Base-by-base conservation (phyloP, 1,140 invertebrate genomes). In the Papilio polytes region DNA sequence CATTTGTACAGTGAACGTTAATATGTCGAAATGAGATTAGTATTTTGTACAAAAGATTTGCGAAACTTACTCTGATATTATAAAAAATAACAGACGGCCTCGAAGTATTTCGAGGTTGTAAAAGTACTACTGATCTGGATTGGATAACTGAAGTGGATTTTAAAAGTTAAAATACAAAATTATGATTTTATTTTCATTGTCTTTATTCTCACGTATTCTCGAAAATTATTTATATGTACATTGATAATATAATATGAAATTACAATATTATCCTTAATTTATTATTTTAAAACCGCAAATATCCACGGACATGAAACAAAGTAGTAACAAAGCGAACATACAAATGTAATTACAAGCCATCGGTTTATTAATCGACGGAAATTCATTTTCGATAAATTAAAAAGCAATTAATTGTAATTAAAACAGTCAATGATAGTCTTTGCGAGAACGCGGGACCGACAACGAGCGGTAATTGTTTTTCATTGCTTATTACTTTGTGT, bases 331-430 rank as follows among this genome's bases (percentile, higher is more conserved):
- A 48, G 20, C 18, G 44, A 46, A 48, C 53, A 78, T 56, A 36
- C 76, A 56, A 78, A 78, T 15, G 53, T 59, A 78, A 78, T 78
- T 41, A 78, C 53, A 78, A 59, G 6, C n/a, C 51, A 41, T 59
- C 76, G 13, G 48, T 53, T 59, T 78, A 36, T 59, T 63, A 66
- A 63, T 78, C 56, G 44, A 48, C 9, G n/a, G n/a, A 46, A 78
- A 78, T 78, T 66, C 77, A 59, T 78, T 56, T 66, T 78, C 56
- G 20, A 66, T 41, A 31, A 66, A 78, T 78, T 78, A 66, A 78
- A 78, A 78, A n/a, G 31, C 36, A 36, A 66, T 78, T 78, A 66
- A 78, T 66, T 63, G 15, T 66, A 66, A 56, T 59, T 63, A 78
- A 76, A 63, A 78, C 12, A 44, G 31, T 66, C 31, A 22, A 51